Conservation (phyloP, 2,113 vertebrate genomes). For the Sisor rabdophorus region DNA sequence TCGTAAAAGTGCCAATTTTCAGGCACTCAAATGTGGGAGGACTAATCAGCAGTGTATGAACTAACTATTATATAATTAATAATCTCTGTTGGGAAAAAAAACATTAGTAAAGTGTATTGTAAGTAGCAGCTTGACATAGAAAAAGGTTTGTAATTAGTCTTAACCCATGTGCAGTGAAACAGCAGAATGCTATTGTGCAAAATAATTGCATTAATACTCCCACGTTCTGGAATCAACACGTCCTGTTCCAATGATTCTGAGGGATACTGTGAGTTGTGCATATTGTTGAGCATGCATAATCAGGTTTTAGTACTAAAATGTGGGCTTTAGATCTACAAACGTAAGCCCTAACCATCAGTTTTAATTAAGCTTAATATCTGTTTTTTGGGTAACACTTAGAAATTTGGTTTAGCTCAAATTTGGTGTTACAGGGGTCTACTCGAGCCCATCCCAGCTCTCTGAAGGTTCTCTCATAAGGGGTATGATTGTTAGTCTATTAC, state of each 20-base stretch:
- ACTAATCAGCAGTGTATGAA: neutral
- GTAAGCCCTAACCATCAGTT: neutral
- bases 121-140: neutral
- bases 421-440: no score
- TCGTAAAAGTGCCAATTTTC: neutral
- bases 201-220: neutral
- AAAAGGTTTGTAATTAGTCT: neutral
- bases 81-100: neutral
- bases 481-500: no score
- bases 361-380: no score
- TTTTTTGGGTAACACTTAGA: no score
- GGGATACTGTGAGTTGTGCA: neutral
- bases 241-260: neutral
- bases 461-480: no score
- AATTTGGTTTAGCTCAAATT: no score
- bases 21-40: neutral
- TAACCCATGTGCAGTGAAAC: neutral
- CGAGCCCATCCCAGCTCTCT: no score
- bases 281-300: constrained; percentile 4
- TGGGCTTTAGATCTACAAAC: neutral
- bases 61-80: neutral
- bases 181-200: neutral
- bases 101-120: neutral
- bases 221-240: no score
- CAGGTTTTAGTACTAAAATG: neutral